Conservation (phyloP, 2,113 vertebrate genomes). For the Dryoscopus gambensis region DNA sequence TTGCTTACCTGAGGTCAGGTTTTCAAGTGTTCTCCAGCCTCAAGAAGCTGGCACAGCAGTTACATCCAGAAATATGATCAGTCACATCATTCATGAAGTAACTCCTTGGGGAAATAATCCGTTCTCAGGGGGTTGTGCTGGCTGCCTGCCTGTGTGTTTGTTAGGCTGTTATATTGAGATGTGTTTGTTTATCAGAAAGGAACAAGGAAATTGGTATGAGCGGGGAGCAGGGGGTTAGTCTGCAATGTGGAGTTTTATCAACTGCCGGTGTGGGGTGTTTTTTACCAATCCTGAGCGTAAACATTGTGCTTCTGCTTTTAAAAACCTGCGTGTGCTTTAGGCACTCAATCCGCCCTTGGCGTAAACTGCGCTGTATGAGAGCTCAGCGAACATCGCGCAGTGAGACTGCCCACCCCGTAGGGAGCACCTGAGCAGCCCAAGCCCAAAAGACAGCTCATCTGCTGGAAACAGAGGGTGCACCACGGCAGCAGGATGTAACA, state of each 20-base stretch:
- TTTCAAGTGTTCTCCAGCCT: background rate
- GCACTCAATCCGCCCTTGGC: background rate
- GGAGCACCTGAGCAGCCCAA: background rate
- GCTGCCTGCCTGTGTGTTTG: background rate
- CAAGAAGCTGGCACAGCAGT: background rate
- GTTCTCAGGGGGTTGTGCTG: background rate
- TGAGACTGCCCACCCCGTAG: accelerated
- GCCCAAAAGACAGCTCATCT: background rate
- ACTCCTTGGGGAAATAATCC: background rate
- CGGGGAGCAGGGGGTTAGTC: accelerated
- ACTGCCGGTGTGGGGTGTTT: background rate
- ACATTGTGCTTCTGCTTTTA: background rate
- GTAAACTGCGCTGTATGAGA: accelerated
- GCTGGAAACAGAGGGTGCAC: background rate
- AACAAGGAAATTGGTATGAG: background rate
- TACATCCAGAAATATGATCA: background rate
- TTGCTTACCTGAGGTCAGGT: background rate
- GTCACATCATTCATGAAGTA: background rate
- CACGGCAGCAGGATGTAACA: background rate
- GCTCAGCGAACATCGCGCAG: background rate
- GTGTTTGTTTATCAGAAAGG: background rate
- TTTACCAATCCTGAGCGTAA: background rate
- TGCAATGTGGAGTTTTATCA: background rate
- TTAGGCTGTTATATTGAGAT: background rate
- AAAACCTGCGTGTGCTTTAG: background rate